phyloP scores from a whole-genome alignment of 2,113 vertebrate genomes.

The Athene noctua region DNA sequence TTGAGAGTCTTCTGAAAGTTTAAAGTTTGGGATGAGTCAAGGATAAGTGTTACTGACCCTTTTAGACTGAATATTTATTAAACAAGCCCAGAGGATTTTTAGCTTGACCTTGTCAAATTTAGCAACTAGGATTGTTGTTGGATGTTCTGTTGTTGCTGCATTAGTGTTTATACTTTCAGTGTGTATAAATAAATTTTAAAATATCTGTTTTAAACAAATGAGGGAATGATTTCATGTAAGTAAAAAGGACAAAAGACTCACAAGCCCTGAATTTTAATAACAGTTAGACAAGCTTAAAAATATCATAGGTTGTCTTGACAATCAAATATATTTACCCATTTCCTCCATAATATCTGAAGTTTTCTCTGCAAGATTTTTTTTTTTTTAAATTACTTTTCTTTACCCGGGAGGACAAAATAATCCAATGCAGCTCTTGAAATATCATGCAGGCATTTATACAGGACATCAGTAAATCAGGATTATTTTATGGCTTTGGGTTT shows the following conservation, averaged over 20 bases:
- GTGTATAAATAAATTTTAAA: background rate
- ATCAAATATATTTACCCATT: background rate
- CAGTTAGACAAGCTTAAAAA: background rate
- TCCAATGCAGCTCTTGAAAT: background rate
- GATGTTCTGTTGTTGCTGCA: background rate
- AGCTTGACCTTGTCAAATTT: background rate
- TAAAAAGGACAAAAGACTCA: background rate
- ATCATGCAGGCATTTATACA: background rate
- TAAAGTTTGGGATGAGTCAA: background rate
- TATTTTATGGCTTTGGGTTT: background rate
- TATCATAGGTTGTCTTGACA: background rate
- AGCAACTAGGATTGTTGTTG: background rate
- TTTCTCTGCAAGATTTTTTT: background rate
- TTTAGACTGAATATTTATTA: slow-evolving; percentile 5
- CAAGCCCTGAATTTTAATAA: background rate
- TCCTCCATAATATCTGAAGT: background rate
- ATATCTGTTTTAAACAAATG: background rate
- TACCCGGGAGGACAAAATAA: background rate
- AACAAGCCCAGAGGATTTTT: background rate
- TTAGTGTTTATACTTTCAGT: background rate
- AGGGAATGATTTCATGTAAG: background rate
- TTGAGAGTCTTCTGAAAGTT: background rate
- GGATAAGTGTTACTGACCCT: background rate
- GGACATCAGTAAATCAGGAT: background rate
- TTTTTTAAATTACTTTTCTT: background rate